Conservation (phyloP, 2,113 vertebrate genomes). For the Corythornis madagascariensis region DNA sequence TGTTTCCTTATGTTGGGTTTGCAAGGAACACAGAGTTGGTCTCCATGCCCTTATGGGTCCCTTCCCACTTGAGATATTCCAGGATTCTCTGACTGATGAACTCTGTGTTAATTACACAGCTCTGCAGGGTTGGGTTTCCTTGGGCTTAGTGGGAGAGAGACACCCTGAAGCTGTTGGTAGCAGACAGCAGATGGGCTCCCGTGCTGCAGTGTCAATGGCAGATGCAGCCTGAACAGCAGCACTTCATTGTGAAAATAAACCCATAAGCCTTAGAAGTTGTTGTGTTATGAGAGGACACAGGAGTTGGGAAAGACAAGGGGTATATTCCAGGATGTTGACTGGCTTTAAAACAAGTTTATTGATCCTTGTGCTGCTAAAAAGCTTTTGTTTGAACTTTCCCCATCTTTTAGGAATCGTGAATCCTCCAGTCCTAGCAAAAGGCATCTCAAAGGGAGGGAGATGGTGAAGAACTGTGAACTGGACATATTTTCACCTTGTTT, state of each 20-base stretch:
- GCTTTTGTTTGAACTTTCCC: not conserved
- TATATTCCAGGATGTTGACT: not conserved
- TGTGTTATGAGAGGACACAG: not conserved
- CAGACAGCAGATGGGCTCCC: not conserved
- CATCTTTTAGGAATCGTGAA: not conserved
- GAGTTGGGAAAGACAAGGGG: not conserved
- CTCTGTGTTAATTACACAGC: not conserved
- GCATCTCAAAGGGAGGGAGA: not conserved
- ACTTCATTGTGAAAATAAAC: not conserved
- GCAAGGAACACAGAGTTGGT: not conserved
- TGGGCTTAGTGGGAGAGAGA: not conserved
- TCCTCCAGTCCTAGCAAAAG: not conserved
- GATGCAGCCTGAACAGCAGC: not conserved
- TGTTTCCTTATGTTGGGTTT: not conserved
- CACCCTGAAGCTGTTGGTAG: not conserved
- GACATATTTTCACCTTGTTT: not conserved
- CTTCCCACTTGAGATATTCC: not conserved
- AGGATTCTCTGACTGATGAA: not conserved
- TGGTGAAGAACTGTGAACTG: not conserved
- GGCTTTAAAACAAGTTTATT: not conserved
- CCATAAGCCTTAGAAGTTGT: rapidly evolving
- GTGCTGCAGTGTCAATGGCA: not conserved
- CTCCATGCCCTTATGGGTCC: not conserved
- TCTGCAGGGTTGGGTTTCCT: not conserved
- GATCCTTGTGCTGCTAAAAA: not conserved